Base-by-base conservation (phyloP, 1,140 invertebrate species). In the Drosophila serrata region DNA sequence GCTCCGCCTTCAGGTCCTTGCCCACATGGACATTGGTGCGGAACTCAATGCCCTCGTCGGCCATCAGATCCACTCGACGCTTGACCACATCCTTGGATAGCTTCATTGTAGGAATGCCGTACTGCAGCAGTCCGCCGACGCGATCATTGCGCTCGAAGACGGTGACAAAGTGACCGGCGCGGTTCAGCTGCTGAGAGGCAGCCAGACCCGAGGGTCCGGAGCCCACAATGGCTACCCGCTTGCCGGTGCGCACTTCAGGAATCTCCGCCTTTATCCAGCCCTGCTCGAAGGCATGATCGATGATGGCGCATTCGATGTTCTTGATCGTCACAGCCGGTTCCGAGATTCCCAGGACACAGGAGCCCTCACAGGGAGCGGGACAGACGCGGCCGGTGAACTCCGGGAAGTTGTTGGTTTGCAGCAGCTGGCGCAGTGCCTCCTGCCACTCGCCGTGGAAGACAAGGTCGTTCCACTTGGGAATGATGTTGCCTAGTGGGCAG, bases 361-460 rank as follows among this genome's bases (percentile, higher is more conserved):
- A 97, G 46, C 98, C 99, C 94, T 99, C 99, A 94, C 99, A 99
- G 5, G 99, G 99, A 15, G 99, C 99, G 12, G 99, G 99, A 92
- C 99, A 99, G 11, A 99, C 98, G 86, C 99, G 94, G 5, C 99
- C 99, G 51, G 99, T 99, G 92, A 99, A 99, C 93, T 99, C 99
- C 43, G 99, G 99, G 94, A 99, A 99, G 92, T 99, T 99, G 92
- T 99, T 99, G 2, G 99, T 99, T 93, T 99, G 99, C 61, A 99
- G 93, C 29, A 99, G 94, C 84, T 99, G 98, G 75, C 97, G 95
- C 2, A 99, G 93, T n/a, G 99, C 99, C 93, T 99, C 97, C 70
- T 97, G 95, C 99, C 99, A 99, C 90, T 99, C 97, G 55, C 97
- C 96, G 75, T 97, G 96, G 93, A 97, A 99, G 4, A 99, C 95